A percentile compares a stretch with the other conserved stretches of the same genome.
Evolutionary conservation across 1,140 invertebrate species (phyloP).

Genomic region (Portunus trituberculatus): DNA sequence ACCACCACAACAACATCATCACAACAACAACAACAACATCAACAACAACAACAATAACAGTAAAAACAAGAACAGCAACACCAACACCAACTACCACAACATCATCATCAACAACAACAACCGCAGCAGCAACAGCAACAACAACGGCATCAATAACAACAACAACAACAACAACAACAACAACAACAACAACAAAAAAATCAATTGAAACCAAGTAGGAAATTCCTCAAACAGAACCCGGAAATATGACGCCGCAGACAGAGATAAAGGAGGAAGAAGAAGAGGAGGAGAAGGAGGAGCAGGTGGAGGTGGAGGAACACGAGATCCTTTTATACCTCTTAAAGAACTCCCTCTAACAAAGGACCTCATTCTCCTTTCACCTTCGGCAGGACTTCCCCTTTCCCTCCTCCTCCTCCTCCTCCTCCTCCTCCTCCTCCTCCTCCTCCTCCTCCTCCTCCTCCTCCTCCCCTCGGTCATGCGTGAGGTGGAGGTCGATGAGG

Average conservation of each 20-base stretch:
- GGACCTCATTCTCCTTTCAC: background rate
- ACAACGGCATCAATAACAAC: background rate
- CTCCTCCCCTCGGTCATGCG: background rate
- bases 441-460: background rate
- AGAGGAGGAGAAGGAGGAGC: background rate
- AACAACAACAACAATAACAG: no score
- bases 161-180: slow-evolving; percentile 4
- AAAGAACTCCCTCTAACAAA: no score
- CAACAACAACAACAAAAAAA: background rate
- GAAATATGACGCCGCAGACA: background rate
- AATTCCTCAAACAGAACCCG: background rate
- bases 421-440: background rate
- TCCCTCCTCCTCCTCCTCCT: background rate
- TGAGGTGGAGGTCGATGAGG: background rate
- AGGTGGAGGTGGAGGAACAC: no score
- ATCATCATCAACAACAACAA: background rate
- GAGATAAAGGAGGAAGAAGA: no score
- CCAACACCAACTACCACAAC: no score
- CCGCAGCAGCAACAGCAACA: background rate
- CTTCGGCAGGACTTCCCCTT: background rate
- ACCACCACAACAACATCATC: no score
- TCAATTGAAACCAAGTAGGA: background rate
- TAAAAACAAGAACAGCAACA: no score
- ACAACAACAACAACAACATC: no score
- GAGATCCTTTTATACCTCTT: no score